Evolutionary conservation across 2,113 vertebrate genomes (phyloP).

Genomic region (Podilymbus podiceps): DNA sequence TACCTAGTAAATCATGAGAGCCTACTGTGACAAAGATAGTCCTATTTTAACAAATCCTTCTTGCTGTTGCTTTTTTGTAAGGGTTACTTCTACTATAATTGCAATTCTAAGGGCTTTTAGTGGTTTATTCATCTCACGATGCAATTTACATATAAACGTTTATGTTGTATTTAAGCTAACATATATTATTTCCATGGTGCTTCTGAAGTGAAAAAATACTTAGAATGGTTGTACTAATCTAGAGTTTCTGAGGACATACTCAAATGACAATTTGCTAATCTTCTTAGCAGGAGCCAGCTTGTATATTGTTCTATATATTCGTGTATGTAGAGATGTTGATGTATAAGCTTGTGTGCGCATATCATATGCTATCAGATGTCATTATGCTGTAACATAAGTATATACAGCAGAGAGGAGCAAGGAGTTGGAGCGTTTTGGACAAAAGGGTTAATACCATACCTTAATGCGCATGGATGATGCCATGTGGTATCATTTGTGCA

Average conservation of each 20-base stretch:
- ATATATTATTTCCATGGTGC: not conserved
- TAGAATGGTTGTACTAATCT: not conserved
- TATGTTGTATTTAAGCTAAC: not conserved
- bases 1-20: slow-evolving; percentile 13
- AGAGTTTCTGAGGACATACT: not conserved
- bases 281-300: not conserved
- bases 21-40: not conserved
- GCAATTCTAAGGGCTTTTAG: not conserved
- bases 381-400: not conserved
- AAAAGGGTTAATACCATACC: not conserved
- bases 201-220: not conserved
- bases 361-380: not conserved
- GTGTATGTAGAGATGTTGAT: too few relatives aligned
- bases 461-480: not conserved
- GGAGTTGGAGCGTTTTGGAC: not conserved
- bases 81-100: not conserved
- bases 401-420: not conserved
- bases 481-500: not conserved
- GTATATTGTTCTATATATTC: not conserved
- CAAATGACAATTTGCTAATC: not conserved
- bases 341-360: not conserved
- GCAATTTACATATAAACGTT: not conserved
- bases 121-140: not conserved
- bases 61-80: not conserved
- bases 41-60: not conserved